These are phyloP conservation scores for Oncorhynchus nerka DNA, from an alignment of 2,113 vertebrate species.

Conservation along the genomic window DNA sequence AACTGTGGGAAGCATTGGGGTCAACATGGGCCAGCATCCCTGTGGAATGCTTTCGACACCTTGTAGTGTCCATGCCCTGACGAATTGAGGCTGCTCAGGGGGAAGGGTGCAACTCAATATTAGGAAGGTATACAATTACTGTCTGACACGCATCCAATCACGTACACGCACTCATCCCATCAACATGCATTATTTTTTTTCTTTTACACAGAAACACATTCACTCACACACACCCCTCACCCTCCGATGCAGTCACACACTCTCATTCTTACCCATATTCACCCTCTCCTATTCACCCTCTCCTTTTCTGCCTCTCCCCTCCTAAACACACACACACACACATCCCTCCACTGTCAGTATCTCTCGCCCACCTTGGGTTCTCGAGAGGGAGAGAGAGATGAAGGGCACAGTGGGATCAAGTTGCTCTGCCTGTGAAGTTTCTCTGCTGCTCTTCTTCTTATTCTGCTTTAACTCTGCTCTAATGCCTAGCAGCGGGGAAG, in stretches of 20 bases:
- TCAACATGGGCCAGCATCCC: too few species aligned
- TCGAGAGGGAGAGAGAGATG: background rate
- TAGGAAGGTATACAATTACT: too few species aligned
- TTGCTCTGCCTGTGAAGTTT: too few species aligned
- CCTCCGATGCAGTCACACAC: background rate
- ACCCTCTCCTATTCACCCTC: constrained; percentile 6
- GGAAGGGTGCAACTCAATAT: too few species aligned
- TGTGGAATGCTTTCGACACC: too few species aligned
- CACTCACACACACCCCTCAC: constrained; percentile 3
- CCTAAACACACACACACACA: background rate
- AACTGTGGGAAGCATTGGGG: too few species aligned
- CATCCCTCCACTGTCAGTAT: constrained; percentile 21
- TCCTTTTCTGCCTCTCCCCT: background rate
- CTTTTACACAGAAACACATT: background rate
- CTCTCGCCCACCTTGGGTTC: constrained; percentile 23
- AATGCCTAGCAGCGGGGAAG: background rate
- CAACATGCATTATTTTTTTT: background rate
- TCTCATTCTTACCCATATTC: background rate
- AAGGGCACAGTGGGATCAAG: too few species aligned
- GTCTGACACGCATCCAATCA: constrained; percentile 1
- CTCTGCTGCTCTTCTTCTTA: too few species aligned
- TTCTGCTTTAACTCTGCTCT: background rate
- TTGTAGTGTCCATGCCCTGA: too few species aligned
- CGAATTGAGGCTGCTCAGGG: too few species aligned
- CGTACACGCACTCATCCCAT: constrained; percentile 1